Evolutionary conservation across 2,888 invertebrate species (phyloP).

Genomic region (Anthrax anthrax): DNA sequence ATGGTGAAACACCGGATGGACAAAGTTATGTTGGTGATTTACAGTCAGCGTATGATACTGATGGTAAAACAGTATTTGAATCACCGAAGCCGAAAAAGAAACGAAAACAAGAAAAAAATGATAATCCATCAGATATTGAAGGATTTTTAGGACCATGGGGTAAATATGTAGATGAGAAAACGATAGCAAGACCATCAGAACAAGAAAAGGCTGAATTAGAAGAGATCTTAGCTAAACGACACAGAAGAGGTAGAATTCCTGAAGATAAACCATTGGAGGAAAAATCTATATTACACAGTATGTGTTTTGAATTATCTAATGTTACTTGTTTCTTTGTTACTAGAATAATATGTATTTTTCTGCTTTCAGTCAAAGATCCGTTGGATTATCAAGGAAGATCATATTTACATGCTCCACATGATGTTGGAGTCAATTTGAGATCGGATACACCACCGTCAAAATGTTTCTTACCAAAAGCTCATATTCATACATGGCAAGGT

Average conservation of each 20-base stretch:
- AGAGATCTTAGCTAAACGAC: slow-evolving; percentile 82
- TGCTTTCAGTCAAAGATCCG: slow-evolving; percentile 66
- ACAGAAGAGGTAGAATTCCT: slow-evolving; percentile 69
- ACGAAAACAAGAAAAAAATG: slow-evolving; percentile 75
- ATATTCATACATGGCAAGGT: slow-evolving; percentile 92
- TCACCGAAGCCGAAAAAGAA: slow-evolving; percentile 59
- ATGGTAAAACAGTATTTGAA: slow-evolving; percentile 86
- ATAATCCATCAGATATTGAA: slow-evolving; percentile 78
- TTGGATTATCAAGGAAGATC: slow-evolving; percentile 95
- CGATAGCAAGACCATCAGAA: slow-evolving; percentile 78
- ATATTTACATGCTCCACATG: slow-evolving; percentile 84
- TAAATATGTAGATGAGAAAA: slow-evolving; percentile 77
- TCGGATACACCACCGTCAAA: slow-evolving; percentile 81
- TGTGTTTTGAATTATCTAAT: not conserved
- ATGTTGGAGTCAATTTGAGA: slow-evolving; percentile 77
- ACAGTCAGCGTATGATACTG: slow-evolving; percentile 53
- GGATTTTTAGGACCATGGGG: slow-evolving; percentile 99
- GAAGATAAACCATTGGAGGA: slow-evolving; percentile 91
- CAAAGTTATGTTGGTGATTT: slow-evolving; percentile 44
- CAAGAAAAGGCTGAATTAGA: slow-evolving; percentile 90
- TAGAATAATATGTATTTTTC: no score
- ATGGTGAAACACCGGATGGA: slow-evolving; percentile 36
- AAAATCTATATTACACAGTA: slow-evolving; percentile 85
- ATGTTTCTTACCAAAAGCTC: slow-evolving; percentile 91
- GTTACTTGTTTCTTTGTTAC: no score